phyloP scores from a whole-genome alignment of 2,797 vertebrate genomes.

The Pseudomugil tenellus region DNA sequence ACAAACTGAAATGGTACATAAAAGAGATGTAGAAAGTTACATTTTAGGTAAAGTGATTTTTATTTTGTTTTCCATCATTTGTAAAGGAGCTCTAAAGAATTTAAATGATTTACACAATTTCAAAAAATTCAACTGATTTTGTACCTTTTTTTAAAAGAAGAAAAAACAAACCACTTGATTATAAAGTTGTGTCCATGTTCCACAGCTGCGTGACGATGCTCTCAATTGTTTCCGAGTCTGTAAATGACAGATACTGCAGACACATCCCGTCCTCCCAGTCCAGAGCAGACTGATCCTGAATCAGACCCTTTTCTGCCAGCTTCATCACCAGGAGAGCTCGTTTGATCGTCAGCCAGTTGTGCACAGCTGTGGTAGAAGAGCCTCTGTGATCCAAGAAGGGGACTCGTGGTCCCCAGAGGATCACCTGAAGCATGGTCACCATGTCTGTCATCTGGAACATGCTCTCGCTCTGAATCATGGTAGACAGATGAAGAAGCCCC shows the following conservation, averaged over 20 bases:
- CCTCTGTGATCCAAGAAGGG: conserved; percentile 60
- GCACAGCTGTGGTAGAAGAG: conserved; percentile 47
- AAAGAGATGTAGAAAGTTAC: not conserved
- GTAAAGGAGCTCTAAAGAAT: not conserved
- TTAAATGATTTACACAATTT: not conserved
- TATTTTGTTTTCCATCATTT: too few relatives aligned
- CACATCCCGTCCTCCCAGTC: conserved; percentile 85
- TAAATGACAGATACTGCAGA: conserved; percentile 81
- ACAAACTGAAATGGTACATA: too few relatives aligned
- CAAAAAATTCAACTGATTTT: too few relatives aligned
- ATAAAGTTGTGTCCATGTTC: not conserved
- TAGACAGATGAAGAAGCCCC: conserved; percentile 74
- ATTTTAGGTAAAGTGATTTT: not conserved
- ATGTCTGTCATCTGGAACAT: conserved; percentile 54
- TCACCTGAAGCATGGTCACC: conserved; percentile 78
- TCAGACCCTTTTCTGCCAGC: conserved; percentile 77
- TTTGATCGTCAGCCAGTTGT: conserved; percentile 82
- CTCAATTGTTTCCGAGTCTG: conserved; percentile 64
- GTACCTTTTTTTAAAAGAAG: too few relatives aligned
- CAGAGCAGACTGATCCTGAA: conserved; percentile 35
- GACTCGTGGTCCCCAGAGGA: conserved; percentile 86
- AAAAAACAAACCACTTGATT: too few relatives aligned
- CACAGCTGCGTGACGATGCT: conserved; percentile 63
- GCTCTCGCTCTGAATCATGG: conserved; percentile 66
- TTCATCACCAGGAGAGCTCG: conserved; percentile 82